Conservation (phyloP, 1,140 invertebrate genomes). For the Ips typographus region DNA sequence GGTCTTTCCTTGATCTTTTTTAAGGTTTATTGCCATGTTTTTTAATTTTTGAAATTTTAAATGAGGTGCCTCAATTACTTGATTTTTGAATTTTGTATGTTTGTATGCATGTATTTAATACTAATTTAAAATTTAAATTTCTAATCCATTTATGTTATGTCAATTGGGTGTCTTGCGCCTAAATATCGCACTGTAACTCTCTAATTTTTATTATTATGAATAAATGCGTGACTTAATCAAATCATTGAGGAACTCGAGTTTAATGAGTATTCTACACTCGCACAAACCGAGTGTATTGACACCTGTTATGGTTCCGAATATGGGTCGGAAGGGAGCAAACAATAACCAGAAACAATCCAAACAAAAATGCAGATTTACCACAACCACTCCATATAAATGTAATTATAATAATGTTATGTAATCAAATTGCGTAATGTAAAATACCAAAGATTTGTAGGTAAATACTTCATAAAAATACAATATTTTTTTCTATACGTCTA, state of each 20-base stretch:
- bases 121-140: not conserved
- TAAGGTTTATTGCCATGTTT: too few species aligned
- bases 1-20: not conserved
- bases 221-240: not conserved
- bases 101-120: not conserved
- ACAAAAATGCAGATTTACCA: not conserved
- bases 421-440: not conserved
- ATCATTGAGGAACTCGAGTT: not conserved
- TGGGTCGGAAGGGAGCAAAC: not conserved
- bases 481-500: too few species aligned
- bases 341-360: too few species aligned
- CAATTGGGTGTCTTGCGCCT: not conserved
- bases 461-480: not conserved
- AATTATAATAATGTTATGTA: not conserved
- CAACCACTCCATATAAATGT: not conserved
- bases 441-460: not conserved
- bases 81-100: too few species aligned
- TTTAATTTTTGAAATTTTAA: too few species aligned
- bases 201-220: not conserved
- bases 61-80: too few species aligned
- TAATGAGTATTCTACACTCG: not conserved
- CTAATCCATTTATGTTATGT: not conserved
- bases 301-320: not conserved
- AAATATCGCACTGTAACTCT: not conserved
- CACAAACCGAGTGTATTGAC: slow-evolving; percentile 2